phyloP scores from a whole-genome alignment of 2,113 vertebrate species.

The Coptodon rendalli region DNA sequence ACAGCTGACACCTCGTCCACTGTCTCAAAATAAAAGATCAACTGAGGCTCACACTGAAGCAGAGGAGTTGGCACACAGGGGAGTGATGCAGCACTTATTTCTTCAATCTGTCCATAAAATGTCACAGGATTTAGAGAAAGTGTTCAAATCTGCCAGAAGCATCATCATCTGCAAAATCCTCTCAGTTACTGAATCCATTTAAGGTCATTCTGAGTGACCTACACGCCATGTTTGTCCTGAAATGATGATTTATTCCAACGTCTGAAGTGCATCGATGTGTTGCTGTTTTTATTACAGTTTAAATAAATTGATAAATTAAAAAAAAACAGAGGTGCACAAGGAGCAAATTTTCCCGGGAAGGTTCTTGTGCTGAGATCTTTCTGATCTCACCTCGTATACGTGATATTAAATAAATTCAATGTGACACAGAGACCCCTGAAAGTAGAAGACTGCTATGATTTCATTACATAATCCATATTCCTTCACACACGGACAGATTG shows the following conservation, averaged over 20 bases:
- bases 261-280: neutral
- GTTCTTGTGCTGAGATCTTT: neutral
- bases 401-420: neutral
- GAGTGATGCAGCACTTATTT: neutral
- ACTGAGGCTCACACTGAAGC: neutral
- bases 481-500: neutral
- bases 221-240: neutral
- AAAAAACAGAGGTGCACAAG: neutral
- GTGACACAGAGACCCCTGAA: neutral
- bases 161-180: neutral
- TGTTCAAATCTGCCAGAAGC: neutral
- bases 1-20: neutral
- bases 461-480: neutral
- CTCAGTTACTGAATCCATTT: neutral
- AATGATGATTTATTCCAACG: neutral
- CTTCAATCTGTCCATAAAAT: neutral
- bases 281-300: neutral
- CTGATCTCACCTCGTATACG: neutral
- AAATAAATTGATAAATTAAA: neutral
- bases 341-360: neutral
- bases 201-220: neutral
- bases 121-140: neutral
- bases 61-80: neutral
- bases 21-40: neutral
- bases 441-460: neutral